Base-by-base conservation (phyloP, 2,888 invertebrate species). In the Agonopterix heracliana region DNA sequence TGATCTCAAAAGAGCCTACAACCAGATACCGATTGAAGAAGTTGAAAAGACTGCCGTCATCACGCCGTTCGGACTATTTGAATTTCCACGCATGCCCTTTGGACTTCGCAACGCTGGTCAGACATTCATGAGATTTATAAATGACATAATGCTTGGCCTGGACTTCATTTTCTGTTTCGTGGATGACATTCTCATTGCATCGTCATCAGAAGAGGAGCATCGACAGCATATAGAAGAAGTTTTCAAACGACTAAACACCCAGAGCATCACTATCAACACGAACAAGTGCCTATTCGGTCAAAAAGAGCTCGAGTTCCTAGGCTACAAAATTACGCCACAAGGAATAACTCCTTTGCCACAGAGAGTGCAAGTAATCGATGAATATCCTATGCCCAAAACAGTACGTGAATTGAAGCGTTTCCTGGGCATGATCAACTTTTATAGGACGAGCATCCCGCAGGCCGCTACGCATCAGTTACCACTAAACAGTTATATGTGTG, bases 31-130 rank as follows among this genome's bases (percentile, higher is more conserved):
- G n/a, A n/a, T n/a, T n/a, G n/a, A n/a, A n/a, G n/a, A n/a, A n/a
- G n/a, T n/a, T n/a, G n/a, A n/a, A n/a, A n/a, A n/a, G n/a, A n/a
- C n/a, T n/a, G n/a, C n/a, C n/a, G n/a, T n/a, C n/a, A n/a, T n/a
- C n/a, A n/a, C n/a, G n/a, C n/a, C n/a, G n/a, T n/a, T n/a, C n/a
- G n/a, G n/a, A n/a, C n/a, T n/a, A n/a, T n/a, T n/a, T n/a, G n/a
- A n/a, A n/a, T n/a, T n/a, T n/a, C n/a, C n/a, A n/a, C n/a, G n/a
- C n/a, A n/a, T n/a, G n/a, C n/a, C n/a, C n/a, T 71, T 65, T 43
- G 72, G 69, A 0, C 50, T 74, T 2, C 48, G 62, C 0, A 72
- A 72, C 43, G 66, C 71, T 0, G 59, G 55, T 0, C 64, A 65
- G 42, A 64, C 66, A 4, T 68, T 52, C 50, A 69, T 71, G 43